A percentile compares a stretch with the other conserved stretches of the same genome.
Evolutionary conservation across 2,888 invertebrate species (phyloP).

Genomic region (Philopedon plagiatum): DNA sequence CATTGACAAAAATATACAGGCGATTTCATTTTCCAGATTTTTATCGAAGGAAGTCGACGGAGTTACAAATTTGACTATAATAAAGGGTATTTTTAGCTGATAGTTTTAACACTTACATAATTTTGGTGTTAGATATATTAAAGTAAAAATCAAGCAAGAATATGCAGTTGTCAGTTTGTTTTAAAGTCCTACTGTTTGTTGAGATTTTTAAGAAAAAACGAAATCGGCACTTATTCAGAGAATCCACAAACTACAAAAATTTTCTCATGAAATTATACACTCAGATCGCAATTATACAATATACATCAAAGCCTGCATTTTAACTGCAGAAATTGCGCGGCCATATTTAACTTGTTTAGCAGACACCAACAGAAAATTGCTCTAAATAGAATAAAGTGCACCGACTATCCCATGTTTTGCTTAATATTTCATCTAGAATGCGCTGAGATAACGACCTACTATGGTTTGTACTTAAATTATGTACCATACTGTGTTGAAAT

Average conservation of each 20-base stretch:
- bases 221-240: background rate
- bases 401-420: slow-evolving; percentile 35
- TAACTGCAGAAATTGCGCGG: slow-evolving; percentile 37
- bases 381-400: slow-evolving; percentile 39
- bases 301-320: slow-evolving; percentile 32
- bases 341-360: slow-evolving; percentile 43
- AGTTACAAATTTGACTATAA: too few species aligned
- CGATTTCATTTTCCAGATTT: too few species aligned
- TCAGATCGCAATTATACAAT: slow-evolving; percentile 39
- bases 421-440: slow-evolving; percentile 37
- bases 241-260: slow-evolving; percentile 13
- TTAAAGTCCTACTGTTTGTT: too few species aligned
- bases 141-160: too few species aligned
- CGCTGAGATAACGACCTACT: slow-evolving; percentile 24
- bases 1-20: too few species aligned
- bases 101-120: too few species aligned
- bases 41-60: too few species aligned
- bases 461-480: slow-evolving; percentile 23
- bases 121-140: too few species aligned
- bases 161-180: too few species aligned
- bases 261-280: slow-evolving; percentile 23
- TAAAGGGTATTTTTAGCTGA: too few species aligned
- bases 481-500: background rate
- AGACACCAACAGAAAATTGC: slow-evolving; percentile 41
- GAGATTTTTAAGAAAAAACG: too few species aligned